A percentile compares a stretch with the other conserved stretches of the same genome.
Evolutionary conservation across 2,888 invertebrate genomes (phyloP).

Genomic region (Amblyteles armatorius): DNA sequence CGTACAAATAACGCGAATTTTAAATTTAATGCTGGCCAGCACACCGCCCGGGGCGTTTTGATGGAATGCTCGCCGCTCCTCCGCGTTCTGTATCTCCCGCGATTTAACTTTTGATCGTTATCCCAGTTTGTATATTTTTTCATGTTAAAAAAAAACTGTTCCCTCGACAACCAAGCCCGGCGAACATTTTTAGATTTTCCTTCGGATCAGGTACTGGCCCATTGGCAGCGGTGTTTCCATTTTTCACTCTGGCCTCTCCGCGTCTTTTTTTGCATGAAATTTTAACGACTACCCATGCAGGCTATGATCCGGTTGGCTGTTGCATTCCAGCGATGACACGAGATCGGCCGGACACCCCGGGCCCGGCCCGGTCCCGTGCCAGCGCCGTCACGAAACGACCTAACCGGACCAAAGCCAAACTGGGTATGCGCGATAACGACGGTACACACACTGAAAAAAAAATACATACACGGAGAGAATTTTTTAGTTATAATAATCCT

Average conservation of each 20-base stretch:
- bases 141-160: background rate
- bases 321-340: no score
- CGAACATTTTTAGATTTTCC: background rate
- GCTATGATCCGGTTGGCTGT: background rate
- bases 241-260: no score
- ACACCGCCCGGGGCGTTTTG: background rate
- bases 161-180: background rate
- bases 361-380: no score
- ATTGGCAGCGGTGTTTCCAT: no score
- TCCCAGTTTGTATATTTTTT: background rate
- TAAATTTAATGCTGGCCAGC: constrained; percentile 1
- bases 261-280: no score
- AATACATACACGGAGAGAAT: background rate
- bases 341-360: no score
- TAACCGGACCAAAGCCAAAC: no score
- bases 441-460: no score
- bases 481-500: no score
- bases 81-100: background rate
- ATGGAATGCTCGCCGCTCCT: background rate
- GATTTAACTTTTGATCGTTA: background rate
- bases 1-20: constrained; percentile 5
- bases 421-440: no score
- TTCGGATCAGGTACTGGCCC: no score
- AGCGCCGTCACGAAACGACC: no score
- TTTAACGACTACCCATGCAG: background rate